phyloP scores from a whole-genome alignment of 2,797 vertebrate species.

The Smutsia gigantea region DNA sequence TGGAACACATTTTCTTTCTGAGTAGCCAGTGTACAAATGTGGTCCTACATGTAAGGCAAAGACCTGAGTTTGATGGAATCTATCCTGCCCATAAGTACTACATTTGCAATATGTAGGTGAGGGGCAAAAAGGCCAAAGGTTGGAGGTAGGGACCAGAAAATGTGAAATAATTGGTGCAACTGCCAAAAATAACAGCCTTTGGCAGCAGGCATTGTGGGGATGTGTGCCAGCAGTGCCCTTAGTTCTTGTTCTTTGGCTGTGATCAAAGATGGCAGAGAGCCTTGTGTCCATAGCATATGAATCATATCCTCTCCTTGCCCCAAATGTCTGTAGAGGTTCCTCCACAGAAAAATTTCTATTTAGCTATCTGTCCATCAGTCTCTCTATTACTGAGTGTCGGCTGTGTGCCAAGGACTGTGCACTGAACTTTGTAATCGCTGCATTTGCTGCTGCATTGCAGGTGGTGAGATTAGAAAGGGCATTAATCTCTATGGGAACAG shows the following conservation, averaged over 20 bases:
- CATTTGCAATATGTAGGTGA: slow-evolving; percentile 2
- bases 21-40: neutral
- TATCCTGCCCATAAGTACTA: neutral
- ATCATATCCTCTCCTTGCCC: neutral
- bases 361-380: neutral
- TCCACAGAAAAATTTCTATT: neutral
- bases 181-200: neutral
- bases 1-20: slow-evolving; percentile 3
- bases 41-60: neutral
- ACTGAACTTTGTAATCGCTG: neutral
- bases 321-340: neutral
- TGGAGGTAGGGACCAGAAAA: neutral
- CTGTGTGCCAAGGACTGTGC: neutral
- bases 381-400: neutral
- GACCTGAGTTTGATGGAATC: neutral
- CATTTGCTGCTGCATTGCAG: neutral
- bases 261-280: neutral
- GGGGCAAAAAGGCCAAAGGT: neutral
- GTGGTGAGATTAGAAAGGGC: neutral
- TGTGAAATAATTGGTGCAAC: neutral
- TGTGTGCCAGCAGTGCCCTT: neutral
- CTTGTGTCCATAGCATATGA: neutral
- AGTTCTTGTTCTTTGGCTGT: slow-evolving; percentile 18
- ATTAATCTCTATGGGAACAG: slow-evolving; percentile 1
- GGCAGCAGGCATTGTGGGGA: neutral